Conservation (phyloP, 2,797 vertebrate species). For the Artibeus lituratus region DNA sequence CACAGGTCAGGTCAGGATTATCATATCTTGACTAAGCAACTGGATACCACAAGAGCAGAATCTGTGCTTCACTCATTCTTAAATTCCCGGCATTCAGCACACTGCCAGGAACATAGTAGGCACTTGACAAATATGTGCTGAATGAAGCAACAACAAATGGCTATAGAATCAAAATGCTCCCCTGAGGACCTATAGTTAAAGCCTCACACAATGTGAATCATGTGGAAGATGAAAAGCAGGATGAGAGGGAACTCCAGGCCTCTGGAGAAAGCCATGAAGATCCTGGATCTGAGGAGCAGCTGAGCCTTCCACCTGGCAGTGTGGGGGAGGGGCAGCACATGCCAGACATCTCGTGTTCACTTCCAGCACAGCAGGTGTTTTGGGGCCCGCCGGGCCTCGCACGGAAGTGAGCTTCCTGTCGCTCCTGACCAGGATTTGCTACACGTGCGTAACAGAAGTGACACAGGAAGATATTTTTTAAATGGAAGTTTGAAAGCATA, state of each 20-base stretch:
- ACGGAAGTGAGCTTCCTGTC: constrained; percentile 55
- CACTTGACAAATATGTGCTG: neutral
- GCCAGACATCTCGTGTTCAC: constrained; percentile 43
- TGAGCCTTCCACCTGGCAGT: constrained; percentile 54
- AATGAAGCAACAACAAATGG: constrained; percentile 19
- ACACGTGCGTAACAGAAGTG: constrained; percentile 5
- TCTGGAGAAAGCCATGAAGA: neutral
- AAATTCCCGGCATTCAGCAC: neutral
- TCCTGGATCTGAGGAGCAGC: constrained; percentile 38
- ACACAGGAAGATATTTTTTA: neutral
- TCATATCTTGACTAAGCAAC: neutral
- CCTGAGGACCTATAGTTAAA: neutral
- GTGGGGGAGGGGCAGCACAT: neutral
- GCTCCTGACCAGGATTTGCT: neutral
- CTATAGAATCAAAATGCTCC: constrained; percentile 16
- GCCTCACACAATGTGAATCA: constrained; percentile 23
- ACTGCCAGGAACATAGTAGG: neutral
- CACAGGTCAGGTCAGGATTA: neutral
- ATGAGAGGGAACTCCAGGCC: neutral
- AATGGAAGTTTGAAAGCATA: constrained; percentile 45
- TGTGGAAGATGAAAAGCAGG: constrained; percentile 46
- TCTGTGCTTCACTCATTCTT: neutral
- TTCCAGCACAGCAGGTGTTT: constrained; percentile 43
- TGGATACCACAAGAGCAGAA: neutral
- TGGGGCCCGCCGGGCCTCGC: neutral